Base-by-base conservation (phyloP, 2,888 invertebrate species). In the Trimorus sp. region DNA sequence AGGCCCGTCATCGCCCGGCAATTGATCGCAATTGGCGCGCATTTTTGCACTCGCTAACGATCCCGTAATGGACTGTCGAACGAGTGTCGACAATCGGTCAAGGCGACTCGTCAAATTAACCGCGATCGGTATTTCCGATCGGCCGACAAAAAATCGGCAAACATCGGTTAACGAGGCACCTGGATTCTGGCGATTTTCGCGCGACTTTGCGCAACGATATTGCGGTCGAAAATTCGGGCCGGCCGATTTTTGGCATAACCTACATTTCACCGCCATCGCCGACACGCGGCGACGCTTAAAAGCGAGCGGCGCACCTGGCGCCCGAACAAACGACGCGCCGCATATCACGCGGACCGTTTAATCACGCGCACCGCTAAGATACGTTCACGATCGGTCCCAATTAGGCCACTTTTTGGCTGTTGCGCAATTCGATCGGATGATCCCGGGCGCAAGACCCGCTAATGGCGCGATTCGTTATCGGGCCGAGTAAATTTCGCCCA, bases 261-360 rank as follows among this genome's bases (percentile, higher is more conserved):
- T 58, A 83, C 79, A 75, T 83, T 79, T 71, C 80, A 66, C 71
- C 56, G 65, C 75, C 56, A 75, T 76, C 63, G 69, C 38, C 63
- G 56, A 75, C 60, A 78, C 73, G 74, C 63, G 74, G 78, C 65
- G 82, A 75, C 78, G 59, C 75, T 79, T 63, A 76, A 53, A 76
- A 79, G 79, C 76, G 59, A 81, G 63, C n/a, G 59, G 40, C 38
- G 77, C 79, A 83, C 79, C 79, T 83, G 79, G 79, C 51, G 79
- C 77, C 2, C 45, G 59, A 79, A 82, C 82, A 54, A 79, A 78
- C 78, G 69, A 54, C 51, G 70, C 38, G 63, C 51, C 16, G 71
- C 66, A 62, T 66, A 71, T 71, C 69, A 71, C 65, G 49, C 53
- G 58, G 49, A 77, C 58, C 53, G 73, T 74, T 81, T 81, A 77